phyloP scores from a whole-genome alignment of 1,140 invertebrate species.

The Drepana arcuata region DNA sequence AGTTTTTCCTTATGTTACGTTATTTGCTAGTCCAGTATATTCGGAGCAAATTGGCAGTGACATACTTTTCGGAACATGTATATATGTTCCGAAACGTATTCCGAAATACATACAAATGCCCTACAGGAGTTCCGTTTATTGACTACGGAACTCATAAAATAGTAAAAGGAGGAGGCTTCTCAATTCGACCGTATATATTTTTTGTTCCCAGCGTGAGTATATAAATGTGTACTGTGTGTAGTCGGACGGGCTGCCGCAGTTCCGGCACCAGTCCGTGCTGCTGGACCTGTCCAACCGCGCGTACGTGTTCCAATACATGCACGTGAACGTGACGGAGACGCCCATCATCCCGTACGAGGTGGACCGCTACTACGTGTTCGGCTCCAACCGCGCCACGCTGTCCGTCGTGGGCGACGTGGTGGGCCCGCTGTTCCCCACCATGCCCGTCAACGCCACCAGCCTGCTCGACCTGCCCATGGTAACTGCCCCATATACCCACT shows the following conservation, averaged over 20 bases:
- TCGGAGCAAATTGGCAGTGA: too few relatives aligned
- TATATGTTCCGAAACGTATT: too few relatives aligned
- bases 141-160: too few relatives aligned
- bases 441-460: conserved; percentile 90
- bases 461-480: conserved; percentile 87
- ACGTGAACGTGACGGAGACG: conserved; percentile 93
- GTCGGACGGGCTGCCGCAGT: conserved; percentile 94
- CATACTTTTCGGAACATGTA: too few relatives aligned
- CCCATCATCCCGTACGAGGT: conserved; percentile 90
- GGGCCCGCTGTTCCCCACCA: conserved; percentile 93
- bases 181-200: too few relatives aligned
- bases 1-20: too few relatives aligned
- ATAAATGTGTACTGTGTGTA: too few relatives aligned
- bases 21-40: too few relatives aligned
- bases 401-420: conserved; percentile 95
- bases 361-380: conserved; percentile 92
- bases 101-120: too few relatives aligned
- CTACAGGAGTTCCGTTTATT: too few relatives aligned
- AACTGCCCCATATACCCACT: conserved; percentile 15
- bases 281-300: conserved; percentile 93
- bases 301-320: conserved; percentile 94
- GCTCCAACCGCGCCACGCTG: conserved; percentile 90
- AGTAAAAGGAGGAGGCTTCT: too few relatives aligned
- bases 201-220: too few relatives aligned
- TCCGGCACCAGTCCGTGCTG: conserved; percentile 91